These are phyloP conservation scores for Pangasius macronema DNA, from an alignment of 2,797 vertebrate species.

Conservation along the genomic window DNA sequence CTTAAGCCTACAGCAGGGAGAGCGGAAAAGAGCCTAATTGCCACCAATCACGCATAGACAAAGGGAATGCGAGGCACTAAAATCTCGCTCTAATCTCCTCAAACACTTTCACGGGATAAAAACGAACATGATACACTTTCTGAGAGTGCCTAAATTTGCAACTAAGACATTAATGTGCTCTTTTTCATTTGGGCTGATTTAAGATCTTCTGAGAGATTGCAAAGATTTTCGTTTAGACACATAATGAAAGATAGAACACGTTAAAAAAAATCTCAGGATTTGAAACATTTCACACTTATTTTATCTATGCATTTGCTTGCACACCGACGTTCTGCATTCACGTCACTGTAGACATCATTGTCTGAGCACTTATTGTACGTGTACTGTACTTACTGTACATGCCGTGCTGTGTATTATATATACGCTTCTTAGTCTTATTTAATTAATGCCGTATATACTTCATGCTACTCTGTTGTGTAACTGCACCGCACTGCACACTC, in stretches of 20 bases:
- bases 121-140: constrained; percentile 1
- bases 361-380: neutral
- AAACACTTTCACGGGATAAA: constrained; percentile 17
- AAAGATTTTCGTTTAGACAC: neutral
- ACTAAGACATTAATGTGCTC: neutral
- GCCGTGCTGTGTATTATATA: neutral
- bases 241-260: neutral
- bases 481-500: neutral
- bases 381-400: too few relatives aligned
- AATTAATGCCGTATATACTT: neutral
- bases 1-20: constrained; percentile 62
- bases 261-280: neutral
- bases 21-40: constrained; percentile 68
- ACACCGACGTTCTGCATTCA: neutral
- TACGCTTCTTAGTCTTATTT: too few relatives aligned
- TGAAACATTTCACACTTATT: neutral
- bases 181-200: neutral
- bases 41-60: constrained; percentile 59
- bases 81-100: constrained; percentile 45
- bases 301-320: neutral
- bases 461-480: neutral
- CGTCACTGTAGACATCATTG: neutral
- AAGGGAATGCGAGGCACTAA: constrained; percentile 36
- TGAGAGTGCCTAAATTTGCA: neutral
- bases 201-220: neutral